These are phyloP conservation scores for Ruditapes philippinarum DNA, from an alignment of 1,140 invertebrate genomes.

Conservation along the genomic window DNA sequence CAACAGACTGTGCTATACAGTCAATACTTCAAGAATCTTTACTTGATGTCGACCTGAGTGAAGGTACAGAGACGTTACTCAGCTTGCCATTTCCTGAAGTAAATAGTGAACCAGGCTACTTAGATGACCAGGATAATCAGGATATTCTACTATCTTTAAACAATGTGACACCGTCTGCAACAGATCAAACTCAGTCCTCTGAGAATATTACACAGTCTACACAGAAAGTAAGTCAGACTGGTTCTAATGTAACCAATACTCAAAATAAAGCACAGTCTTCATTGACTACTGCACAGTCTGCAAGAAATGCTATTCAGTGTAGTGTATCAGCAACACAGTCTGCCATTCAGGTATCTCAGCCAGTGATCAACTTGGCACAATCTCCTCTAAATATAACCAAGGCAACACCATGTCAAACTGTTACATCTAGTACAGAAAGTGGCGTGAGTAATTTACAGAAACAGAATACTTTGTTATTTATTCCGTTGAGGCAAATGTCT, in stretches of 20 bases:
- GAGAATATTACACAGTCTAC: not conserved
- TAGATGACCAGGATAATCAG: not conserved
- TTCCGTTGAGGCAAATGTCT: conserved; percentile 26
- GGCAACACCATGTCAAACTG: not conserved
- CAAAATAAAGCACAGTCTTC: not conserved
- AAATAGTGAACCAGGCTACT: not conserved
- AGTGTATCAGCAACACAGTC: not conserved
- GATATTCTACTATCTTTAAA: not conserved
- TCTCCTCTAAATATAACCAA: not conserved
- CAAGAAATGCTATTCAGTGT: not conserved
- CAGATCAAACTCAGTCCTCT: not conserved
- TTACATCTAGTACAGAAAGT: not conserved
- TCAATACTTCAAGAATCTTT: conserved; percentile 10
- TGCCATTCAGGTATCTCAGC: not conserved
- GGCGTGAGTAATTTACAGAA: not conserved
- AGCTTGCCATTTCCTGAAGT: conserved; percentile 31
- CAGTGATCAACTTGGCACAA: not conserved
- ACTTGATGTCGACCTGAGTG: not conserved
- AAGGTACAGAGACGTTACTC: not conserved
- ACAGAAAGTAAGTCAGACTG: not conserved
- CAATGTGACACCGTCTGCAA: not conserved
- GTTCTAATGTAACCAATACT: not conserved
- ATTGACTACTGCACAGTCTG: not conserved
- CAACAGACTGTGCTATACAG: conserved; percentile 25
- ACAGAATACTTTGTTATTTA: conserved; percentile 33